phyloP scores from a whole-genome alignment of 2,888 invertebrate genomes.

The Chaitophorus viminalis region DNA sequence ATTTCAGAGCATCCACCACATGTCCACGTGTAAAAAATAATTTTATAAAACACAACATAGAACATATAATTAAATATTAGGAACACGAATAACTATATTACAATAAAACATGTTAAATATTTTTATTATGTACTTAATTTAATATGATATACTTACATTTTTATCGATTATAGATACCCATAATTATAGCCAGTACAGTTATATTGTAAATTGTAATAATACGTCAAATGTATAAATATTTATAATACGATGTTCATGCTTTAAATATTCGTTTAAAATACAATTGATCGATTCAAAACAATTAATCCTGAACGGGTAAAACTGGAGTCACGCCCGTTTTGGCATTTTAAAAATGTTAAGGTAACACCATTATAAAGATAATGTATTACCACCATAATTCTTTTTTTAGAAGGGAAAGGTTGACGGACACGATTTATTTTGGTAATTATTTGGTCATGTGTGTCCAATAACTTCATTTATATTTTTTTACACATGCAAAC shows the following conservation, averaged over 20 bases:
- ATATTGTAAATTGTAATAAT: not conserved
- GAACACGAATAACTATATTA: not conserved
- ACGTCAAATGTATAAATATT: not conserved
- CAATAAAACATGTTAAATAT: not conserved
- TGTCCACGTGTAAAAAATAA: too few relatives aligned
- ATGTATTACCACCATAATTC: not conserved
- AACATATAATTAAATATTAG: not conserved
- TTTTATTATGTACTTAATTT: too few relatives aligned
- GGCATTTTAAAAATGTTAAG: constrained; percentile 17
- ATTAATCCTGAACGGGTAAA: constrained; percentile 2
- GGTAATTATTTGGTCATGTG: constrained; percentile 9
- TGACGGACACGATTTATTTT: constrained; percentile 31
- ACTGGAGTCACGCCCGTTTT: constrained; percentile 11
- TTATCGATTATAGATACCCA: not conserved
- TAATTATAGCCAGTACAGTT: not conserved
- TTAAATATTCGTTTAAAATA: not conserved
- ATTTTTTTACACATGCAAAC: not conserved
- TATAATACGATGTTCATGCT: not conserved
- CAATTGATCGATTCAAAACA: constrained; percentile 35
- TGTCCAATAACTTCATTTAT: not conserved
- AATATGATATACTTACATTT: too few relatives aligned
- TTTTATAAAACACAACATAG: not conserved
- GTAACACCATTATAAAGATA: constrained; percentile 12
- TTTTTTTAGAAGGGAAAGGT: constrained; percentile 1
- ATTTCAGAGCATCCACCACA: not conserved